These are phyloP conservation scores for Cettia cetti DNA, from an alignment of 2,113 vertebrate genomes.

Conservation along the genomic window DNA sequence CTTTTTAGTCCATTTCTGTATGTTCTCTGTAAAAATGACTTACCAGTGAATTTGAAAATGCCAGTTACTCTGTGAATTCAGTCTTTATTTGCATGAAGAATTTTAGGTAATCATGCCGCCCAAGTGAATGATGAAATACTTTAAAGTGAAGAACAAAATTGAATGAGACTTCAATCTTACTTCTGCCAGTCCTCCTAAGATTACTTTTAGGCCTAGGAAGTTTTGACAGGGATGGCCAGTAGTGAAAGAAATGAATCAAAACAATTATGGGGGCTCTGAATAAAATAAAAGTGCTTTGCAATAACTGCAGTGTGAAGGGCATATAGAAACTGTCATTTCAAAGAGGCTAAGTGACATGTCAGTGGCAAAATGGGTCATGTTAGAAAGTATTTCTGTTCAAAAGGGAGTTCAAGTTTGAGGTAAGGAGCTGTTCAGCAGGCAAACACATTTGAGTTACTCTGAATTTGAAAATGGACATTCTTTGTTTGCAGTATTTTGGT, in stretches of 20 bases:
- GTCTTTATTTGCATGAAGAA: background rate
- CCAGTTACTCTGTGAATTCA: background rate
- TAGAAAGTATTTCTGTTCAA: background rate
- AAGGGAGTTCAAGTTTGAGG: background rate
- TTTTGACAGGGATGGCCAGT: background rate
- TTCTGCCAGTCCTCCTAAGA: background rate
- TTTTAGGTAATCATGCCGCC: background rate
- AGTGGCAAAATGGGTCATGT: background rate
- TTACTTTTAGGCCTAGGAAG: background rate
- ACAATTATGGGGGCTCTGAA: background rate
- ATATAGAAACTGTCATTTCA: slow-evolving; percentile 1
- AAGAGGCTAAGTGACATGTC: background rate
- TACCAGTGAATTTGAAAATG: background rate
- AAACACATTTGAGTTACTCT: background rate
- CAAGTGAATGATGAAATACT: background rate
- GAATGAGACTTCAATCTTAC: background rate
- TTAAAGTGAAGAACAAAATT: background rate
- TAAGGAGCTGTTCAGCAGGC: background rate
- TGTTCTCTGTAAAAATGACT: background rate
- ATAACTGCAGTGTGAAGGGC: background rate
- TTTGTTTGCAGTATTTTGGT: background rate
- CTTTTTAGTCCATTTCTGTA: background rate
- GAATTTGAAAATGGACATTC: background rate
- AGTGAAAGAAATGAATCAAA: background rate
- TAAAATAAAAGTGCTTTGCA: slow-evolving; percentile 13